Base-by-base conservation (phyloP, 2,888 invertebrate species). In the Thera obeliscata region DNA sequence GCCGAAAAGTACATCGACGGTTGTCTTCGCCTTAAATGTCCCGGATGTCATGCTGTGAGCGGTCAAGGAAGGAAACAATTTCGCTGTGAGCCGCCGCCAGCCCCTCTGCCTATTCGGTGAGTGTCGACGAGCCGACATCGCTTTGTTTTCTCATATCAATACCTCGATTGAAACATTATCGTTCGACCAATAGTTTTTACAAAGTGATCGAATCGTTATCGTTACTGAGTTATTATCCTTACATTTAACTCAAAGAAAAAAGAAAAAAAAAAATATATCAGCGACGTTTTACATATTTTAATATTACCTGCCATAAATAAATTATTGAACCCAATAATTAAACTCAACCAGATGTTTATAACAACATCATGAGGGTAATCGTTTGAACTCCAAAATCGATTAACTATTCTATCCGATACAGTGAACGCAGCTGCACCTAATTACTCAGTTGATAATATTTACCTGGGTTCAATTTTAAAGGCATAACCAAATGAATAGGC, bases 41-140 rank as follows among this genome's bases (percentile, higher is more conserved):
- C 59, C 35, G 46, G 56, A 56, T 61, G 57, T 66, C 38, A 52
- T 38, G 48, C 41, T 22, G 38, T 41, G 55, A 48, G 38, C 50
- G n/a, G 58, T 64, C 22, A 38, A 50, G 58, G 61, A 56, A 70
- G 65, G 56, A 67, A 70, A 62, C 43, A 60, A 70, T 60, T 70
- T 62, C 36, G 35, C 36, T 50, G 9, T 36, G 54, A 56, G 43
- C 9, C 11, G 38, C n/a, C 50, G 22, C 22, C 22, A 22, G 41
- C 5, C 41, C 6, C n/a, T 7, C 4, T 4, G 49, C n/a, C 33
- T 57, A 56, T 2, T 57, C n/a, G 9, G 54, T 4, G 56, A 56
- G 35, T 48, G 48, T 62, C 52, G 12, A 36, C 55, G 35, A 46
- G 35, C 8, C 22, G n/a, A 56, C 38, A 9, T 33, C 54, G 33